A percentile compares a stretch with the other conserved stretches of the same genome.
These are phyloP conservation scores for Tethya wilhelma DNA, from an alignment of 37 sponge, comb jelly and placozoan genomes.

Conservation along the genomic window DNA sequence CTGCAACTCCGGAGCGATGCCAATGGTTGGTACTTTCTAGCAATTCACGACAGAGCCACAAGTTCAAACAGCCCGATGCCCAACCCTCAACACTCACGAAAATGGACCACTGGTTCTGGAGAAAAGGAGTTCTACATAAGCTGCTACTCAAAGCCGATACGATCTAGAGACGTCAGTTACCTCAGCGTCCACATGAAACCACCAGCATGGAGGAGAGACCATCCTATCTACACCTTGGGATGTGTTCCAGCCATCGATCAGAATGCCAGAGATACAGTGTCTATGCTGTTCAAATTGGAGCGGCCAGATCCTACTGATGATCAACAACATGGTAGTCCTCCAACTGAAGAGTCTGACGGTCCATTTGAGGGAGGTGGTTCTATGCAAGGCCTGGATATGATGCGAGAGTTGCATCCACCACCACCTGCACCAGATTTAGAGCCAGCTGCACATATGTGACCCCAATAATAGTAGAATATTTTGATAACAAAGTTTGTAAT, in stretches of 20 bases:
- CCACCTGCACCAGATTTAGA: too few relatives aligned
- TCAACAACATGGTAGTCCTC: background rate
- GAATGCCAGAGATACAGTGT: background rate
- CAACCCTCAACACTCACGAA: too few relatives aligned
- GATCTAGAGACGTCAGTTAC: background rate
- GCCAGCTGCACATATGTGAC: too few relatives aligned
- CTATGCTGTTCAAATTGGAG: background rate
- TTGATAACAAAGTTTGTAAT: too few relatives aligned
- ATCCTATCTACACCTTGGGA: background rate
- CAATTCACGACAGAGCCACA: background rate
- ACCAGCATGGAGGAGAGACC: background rate
- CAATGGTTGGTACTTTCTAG: background rate
- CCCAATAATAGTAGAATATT: too few relatives aligned
- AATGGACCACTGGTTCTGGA: background rate
- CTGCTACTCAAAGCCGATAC: background rate
- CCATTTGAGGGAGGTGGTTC: too few relatives aligned
- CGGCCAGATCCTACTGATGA: background rate
- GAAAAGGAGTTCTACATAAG: background rate
- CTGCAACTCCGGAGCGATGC: background rate
- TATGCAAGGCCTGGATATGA: too few relatives aligned
- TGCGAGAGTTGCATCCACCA: too few relatives aligned
- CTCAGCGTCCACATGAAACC: background rate
- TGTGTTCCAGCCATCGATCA: background rate
- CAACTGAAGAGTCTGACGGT: background rate
- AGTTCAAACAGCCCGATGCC: background rate